Evolutionary conservation across 2,888 invertebrate species (phyloP), one percentile per base, ranked within the genome.

Genomic region (Trissoscelio sp.): DNA sequence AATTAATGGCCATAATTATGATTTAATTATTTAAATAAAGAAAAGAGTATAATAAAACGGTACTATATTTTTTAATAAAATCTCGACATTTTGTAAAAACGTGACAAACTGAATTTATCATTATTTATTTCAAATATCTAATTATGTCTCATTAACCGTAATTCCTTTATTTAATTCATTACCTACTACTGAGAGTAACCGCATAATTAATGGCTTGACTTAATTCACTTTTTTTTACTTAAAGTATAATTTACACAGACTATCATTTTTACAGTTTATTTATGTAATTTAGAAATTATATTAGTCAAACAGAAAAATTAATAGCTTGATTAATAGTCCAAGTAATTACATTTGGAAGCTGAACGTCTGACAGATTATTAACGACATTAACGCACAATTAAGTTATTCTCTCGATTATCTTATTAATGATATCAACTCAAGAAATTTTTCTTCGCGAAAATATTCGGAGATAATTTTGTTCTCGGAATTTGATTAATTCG

Each of bases 381-480:
- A 72, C 62, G 72, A 72, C 31, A 31, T 53, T 64, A 58, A 48
- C 48, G 55, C 18, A 48, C 55, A 48, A 55, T 74, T 12, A 34
- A 74, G 57, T 66, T 46, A 57, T 74, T 34, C 64, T 66, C 57
- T 57, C 34, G 24, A 20, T 74, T 48, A 66, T 37, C 46, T 74
- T 74, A 64, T 57, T 62, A 62, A 73, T 60, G 53, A 53, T 22
- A 18, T 51, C n/a, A n/a, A n/a, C 28, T 22, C 16, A 18, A 62
- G 39, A 22, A 24, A 53, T 51, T 60, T 60, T 72, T 53, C 24
- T 72, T 72, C n/a, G 12, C 20, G 51, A 72, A 48, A n/a, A n/a
- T n/a, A 60, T 34, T 48, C 14, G 39, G 28, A 48, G 48, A 60
- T 31, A 39, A 58, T 12, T 12, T 9, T 67, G n/a, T 44, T 11